Evolutionary conservation across 2,113 vertebrate genomes (phyloP), one percentile per base, ranked within the genome.

Genomic region (Proterorhinus semilunaris): DNA sequence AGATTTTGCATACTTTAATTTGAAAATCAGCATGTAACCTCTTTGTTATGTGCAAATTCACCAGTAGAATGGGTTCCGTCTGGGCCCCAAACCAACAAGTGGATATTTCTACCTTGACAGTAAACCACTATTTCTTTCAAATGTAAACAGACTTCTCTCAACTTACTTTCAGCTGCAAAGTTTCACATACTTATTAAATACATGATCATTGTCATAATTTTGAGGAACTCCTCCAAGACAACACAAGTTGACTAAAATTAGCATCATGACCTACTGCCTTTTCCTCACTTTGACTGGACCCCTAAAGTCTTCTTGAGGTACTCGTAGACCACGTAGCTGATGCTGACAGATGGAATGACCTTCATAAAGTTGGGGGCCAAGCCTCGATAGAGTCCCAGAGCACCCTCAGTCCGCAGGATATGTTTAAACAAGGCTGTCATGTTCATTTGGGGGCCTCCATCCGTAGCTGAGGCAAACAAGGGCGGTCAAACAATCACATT

Each of bases 311-410:
- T 91, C 91, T 99, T 99, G 74, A 98, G 88, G 89, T 97, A 92
- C 74, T 99, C 97, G 1, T 99, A 99, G 0, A 99, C 97, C 87
- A 99, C 97, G 0, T 99, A 99, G 92, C 97, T 99, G 92, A 99
- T 99, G 95, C 97, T 98, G 15, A 99, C 97, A 0, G 97, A 96
- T 0, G 97, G 97, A 58, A 99, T 97, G 87, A 99, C 97, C 92
- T 99, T 99, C 97, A 99, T 98, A 45, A 98, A 99, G 89, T 99
- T 99, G 7, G 97, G 97, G 0, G 96, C 94, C 88, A 99, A 90
- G n/a, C 97, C 97, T 61, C 97, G 83, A 84, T 99, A 99, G 50
- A 99, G 95, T 64, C 97, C 97, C 48, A 85, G 90, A 0, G 93
- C 84, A 3, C 97, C 97, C 71, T 99, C 97, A 0, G 96, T 98